Base-by-base conservation (phyloP, 2,888 invertebrate species). In the Stenichneumon culpator region DNA sequence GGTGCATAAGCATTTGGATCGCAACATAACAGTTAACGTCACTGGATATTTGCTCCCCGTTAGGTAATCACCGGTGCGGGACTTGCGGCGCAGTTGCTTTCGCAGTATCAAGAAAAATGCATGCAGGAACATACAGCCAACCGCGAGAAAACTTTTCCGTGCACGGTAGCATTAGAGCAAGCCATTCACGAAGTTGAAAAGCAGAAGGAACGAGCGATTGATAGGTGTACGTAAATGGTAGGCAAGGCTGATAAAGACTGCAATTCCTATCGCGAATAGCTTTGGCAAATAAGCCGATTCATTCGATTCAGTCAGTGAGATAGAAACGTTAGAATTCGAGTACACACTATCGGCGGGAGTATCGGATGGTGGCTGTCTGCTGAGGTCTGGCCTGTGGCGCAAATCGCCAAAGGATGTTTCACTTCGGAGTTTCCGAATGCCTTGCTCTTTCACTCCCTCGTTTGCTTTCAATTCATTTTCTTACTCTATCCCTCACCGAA, bases 391-490 rank as follows among this genome's bases (percentile, higher is more conserved):
- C 60, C 82, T 82, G 69, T 44, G 60, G 44, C 19, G 50, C 63
- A 60, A 82, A 82, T 82, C 77, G 82, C 77, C 72, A 57, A 82
- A 82, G 77, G 67, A 57, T 78, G 67, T 78, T 77, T 47, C 36
- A 47, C 39, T 54, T 67, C 22, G 36, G 39, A 22, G 54, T 54
- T 36, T 50, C 63, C 68, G 47, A 50, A 75, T 36, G 50, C 36
- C n/a, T n/a, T 70, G n/a, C 50, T 75, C 65, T 36, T 52, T 77
- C 32, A 22, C 67, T 54, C 47, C 60, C 67, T 39, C 36, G 69
- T 70, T 78, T 44, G 16, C 25, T 44, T 68, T 52, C 60, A 36
- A 70, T 75, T 75, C 32, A 50, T 69, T 75, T 81, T 68, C 68
- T 68, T 69, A 50, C 50, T 70, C 50, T 28, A 57, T 44, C 19